phyloP scores from a whole-genome alignment of 2,113 vertebrate species.

The Phocoena sinus region DNA sequence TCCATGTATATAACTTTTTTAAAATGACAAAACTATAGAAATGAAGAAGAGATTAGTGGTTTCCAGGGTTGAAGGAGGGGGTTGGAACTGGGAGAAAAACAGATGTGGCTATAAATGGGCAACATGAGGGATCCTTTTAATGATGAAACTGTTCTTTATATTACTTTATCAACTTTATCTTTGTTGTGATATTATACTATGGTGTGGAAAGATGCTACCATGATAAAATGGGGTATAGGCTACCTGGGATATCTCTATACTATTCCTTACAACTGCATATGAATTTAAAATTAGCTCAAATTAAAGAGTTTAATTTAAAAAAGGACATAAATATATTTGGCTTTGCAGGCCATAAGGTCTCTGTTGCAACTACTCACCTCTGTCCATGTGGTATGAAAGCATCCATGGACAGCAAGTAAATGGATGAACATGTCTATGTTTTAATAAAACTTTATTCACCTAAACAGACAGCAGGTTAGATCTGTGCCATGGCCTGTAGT shows the following conservation, averaged over 20 bases:
- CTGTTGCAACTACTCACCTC: background rate
- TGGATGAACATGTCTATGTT: background rate
- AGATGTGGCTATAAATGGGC: background rate
- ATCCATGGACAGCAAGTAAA: background rate
- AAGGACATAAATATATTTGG: background rate
- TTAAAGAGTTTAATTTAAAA: background rate
- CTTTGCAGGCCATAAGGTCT: background rate
- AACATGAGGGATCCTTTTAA: background rate
- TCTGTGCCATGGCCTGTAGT: fast-evolving
- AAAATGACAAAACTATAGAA: background rate
- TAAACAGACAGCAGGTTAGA: background rate
- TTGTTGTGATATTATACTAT: background rate
- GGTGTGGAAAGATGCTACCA: background rate
- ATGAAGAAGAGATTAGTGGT: background rate
- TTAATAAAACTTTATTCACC: background rate
- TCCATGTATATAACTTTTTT: background rate
- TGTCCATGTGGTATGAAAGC: background rate
- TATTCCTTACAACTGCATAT: background rate
- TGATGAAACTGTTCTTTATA: background rate
- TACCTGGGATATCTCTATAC: background rate
- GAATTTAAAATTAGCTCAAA: background rate
- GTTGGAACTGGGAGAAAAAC: background rate
- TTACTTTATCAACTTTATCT: background rate
- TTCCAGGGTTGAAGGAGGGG: background rate
- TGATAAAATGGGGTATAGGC: background rate